These are phyloP conservation scores for Typhlichthys eigenmanni DNA, from an alignment of 2,797 vertebrate genomes.

Conservation along the genomic window DNA sequence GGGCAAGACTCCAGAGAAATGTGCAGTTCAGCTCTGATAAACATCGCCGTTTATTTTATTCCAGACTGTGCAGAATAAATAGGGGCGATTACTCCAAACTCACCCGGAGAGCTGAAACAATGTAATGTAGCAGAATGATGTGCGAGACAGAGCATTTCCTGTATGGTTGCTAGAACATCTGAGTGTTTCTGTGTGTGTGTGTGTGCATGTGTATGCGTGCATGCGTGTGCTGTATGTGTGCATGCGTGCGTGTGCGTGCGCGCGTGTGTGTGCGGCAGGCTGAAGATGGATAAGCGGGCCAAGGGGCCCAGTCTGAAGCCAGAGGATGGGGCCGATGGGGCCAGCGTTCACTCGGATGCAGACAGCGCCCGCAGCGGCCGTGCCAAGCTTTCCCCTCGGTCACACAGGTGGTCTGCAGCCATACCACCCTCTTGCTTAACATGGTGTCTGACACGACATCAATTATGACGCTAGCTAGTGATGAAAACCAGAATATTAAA, in stretches of 20 bases:
- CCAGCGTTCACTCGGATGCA: conserved; percentile 69
- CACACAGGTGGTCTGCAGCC: conserved; percentile 76
- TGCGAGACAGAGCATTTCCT: not conserved
- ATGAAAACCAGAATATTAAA: no score
- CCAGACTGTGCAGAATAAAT: conserved; percentile 8
- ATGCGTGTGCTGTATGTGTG: not conserved
- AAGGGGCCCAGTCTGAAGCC: conserved; percentile 64
- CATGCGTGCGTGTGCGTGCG: not conserved
- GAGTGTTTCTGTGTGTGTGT: conserved; percentile 9
- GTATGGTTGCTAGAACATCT: not conserved
- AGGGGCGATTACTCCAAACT: conserved; percentile 11
- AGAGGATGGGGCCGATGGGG: conserved; percentile 65
- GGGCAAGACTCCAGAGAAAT: not conserved
- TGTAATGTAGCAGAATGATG: no score
- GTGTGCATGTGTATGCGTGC: conserved; percentile 25
- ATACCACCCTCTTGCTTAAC: not conserved
- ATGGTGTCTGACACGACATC: no score
- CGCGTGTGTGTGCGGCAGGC: conserved; percentile 26
- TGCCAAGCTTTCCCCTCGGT: conserved; percentile 53
- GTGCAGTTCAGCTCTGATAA: not conserved
- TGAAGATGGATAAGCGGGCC: conserved; percentile 63
- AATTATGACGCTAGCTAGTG: no score
- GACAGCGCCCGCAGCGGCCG: conserved; percentile 66
- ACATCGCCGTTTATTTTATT: conserved; percentile 3
- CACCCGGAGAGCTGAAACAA: not conserved